Evolutionary conservation across 2,797 vertebrate genomes (phyloP).

Genomic region (Helicolenus hilgendorfi): DNA sequence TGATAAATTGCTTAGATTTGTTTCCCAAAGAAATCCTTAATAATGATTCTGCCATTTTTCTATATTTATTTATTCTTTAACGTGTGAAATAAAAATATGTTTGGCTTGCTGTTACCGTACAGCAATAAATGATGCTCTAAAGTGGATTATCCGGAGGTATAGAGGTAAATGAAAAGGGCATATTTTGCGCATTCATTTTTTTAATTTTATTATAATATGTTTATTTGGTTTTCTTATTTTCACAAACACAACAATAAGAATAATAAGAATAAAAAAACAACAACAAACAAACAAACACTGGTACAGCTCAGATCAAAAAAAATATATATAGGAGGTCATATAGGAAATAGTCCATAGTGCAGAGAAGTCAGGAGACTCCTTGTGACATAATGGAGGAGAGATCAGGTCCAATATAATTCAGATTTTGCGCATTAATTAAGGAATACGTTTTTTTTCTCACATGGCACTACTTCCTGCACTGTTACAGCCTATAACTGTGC

Average conservation of each 20-base stretch:
- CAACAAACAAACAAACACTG: too few species aligned
- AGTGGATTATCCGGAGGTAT: not conserved
- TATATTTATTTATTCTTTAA: not conserved
- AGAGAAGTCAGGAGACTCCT: too few species aligned
- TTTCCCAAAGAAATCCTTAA: not conserved
- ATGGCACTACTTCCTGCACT: not conserved
- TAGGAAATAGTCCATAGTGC: too few species aligned
- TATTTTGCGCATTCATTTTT: not conserved
- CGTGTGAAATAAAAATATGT: not conserved
- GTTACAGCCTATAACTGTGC: not conserved
- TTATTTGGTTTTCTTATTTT: too few species aligned
- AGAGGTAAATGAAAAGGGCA: not conserved
- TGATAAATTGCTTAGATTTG: not conserved
- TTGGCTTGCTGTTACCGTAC: not conserved
- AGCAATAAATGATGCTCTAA: not conserved
- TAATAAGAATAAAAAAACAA: accelerated
- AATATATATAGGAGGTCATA: too few species aligned
- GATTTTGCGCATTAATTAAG: not conserved
- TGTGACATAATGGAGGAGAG: too few species aligned
- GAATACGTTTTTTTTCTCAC: not conserved
- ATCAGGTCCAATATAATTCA: too few species aligned
- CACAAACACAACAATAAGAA: too few species aligned
- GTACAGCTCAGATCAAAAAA: too few species aligned
- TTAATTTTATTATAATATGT: too few species aligned
- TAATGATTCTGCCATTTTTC: not conserved